A percentile compares a stretch with the other conserved stretches of the same genome.
These are phyloP conservation scores for Hydrolagus affinis DNA, from an alignment of 2,113 vertebrate species.

Conservation along the genomic window DNA sequence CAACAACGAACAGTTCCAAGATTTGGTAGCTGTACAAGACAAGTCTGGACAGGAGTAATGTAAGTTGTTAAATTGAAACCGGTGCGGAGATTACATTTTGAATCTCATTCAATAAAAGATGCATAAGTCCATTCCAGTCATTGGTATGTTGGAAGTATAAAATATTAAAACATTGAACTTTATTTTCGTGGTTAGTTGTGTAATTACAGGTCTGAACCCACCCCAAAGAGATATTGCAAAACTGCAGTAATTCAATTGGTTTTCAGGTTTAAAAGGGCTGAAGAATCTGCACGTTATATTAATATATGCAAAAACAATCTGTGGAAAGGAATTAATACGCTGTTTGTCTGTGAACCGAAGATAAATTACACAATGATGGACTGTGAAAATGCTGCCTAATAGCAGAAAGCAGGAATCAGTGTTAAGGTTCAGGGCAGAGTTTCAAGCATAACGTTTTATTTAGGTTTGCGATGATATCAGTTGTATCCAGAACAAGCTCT, in stretches of 20 bases:
- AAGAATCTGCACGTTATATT: background rate
- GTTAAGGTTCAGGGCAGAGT: background rate
- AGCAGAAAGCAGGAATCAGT: background rate
- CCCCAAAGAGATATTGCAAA: background rate
- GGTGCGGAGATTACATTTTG: background rate
- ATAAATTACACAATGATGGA: background rate
- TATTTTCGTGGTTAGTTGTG: background rate
- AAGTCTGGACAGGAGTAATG: background rate
- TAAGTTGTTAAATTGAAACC: conserved; percentile 1
- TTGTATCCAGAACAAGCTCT: background rate
- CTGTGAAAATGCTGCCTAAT: conserved; percentile 16
- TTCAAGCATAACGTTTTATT: background rate
- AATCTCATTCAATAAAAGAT: conserved; percentile 29
- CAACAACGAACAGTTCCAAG: background rate
- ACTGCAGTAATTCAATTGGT: conserved; percentile 13
- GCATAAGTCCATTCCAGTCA: conserved; percentile 22
- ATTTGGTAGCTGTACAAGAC: background rate
- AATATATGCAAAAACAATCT: conserved; percentile 28
- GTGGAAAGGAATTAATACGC: conserved; percentile 7
- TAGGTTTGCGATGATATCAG: background rate
- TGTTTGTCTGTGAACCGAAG: conserved; percentile 13
- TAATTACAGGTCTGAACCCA: background rate
- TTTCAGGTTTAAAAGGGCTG: background rate
- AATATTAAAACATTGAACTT: conserved; percentile 8
- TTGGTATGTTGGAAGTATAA: background rate